Percentiles rank a stretch among this genome's conserved stretches.
Evolutionary conservation across 2,888 invertebrate genomes (phyloP).

Genomic region (Alentia gelatinosa): DNA sequence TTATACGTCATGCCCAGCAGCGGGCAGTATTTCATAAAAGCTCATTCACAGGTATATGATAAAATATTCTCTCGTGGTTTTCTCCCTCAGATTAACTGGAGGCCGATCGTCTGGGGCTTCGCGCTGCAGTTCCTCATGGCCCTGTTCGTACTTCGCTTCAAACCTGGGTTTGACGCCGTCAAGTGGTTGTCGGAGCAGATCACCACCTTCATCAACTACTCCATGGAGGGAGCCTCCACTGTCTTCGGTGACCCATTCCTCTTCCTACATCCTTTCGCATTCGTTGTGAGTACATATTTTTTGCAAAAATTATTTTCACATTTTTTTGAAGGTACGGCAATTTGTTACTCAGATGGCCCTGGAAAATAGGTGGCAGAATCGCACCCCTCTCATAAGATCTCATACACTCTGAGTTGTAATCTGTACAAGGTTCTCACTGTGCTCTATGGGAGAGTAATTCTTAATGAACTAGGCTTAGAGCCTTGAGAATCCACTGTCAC

Average conservation of each 20-base stretch:
- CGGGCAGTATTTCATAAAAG: no score
- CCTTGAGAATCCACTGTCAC: no score
- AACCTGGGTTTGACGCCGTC: slow-evolving; percentile 87
- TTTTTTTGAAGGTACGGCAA: no score
- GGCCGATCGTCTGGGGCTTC: slow-evolving; percentile 89
- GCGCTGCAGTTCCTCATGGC: slow-evolving; percentile 92
- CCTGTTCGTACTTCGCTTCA: slow-evolving; percentile 91
- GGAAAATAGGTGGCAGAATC: no score
- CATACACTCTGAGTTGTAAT: no score
- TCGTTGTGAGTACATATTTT: slow-evolving; percentile 52
- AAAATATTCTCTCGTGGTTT: neutral
- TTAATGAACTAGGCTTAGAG: no score
- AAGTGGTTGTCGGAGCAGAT: slow-evolving; percentile 86
- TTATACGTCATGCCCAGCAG: no score
- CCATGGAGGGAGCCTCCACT: slow-evolving; percentile 50
- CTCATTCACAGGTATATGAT: neutral
- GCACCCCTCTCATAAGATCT: no score
- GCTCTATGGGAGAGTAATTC: no score
- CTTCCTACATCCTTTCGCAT: slow-evolving; percentile 58
- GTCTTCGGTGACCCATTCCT: slow-evolving; percentile 55
- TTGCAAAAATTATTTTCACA: neutral
- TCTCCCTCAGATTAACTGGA: slow-evolving; percentile 83
- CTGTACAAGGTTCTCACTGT: no score
- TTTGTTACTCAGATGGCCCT: no score
- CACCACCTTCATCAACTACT: slow-evolving; percentile 86